Evolutionary conservation across 2,113 vertebrate species (phyloP), one percentile per base, ranked within the genome.

Genomic region (Festucalex cinctus): DNA sequence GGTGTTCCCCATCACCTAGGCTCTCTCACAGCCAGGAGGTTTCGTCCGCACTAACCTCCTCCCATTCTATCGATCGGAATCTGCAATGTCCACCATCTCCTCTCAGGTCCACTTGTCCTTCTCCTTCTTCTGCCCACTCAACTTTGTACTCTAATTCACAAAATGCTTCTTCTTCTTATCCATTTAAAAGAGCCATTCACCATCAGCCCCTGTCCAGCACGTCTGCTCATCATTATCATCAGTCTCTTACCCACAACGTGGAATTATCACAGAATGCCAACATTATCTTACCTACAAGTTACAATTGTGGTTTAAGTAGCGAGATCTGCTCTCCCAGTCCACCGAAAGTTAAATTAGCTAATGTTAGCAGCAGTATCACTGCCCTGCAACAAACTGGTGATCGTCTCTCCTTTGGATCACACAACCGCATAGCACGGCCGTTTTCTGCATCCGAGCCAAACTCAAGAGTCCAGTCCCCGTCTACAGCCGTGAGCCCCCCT

Each of bases 371-470:
- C 37, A 76, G 67, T 9, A 13, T 22, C 12, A 5, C 49, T 28
- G 39, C 7, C 9, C 24, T 22, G 12, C 73, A 76, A 1, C 76
- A 68, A 35, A 54, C 62, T 26, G 74, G 76, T 2, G 83, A 88
- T 49, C 22, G 75, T 20, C 73, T 84, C 32, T 83, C 79, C 79
- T 78, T 14, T 0, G 79, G 74, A 3, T 83, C 83, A 0, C 83
- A 85, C 82, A 91, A 89, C 65, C 86, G 88, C 0, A 82, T 90
- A 5, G 88, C 91, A 1, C 84, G 70, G 1, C 92, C 89, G 0
- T 92, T 93, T 64, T 88, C 91, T 0, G 81, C 89, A 0, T 94
- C 93, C 0, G 91, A 93, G 68, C 93, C 93, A 14, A 91, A 78
- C 78, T 94, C 92, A 5, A 78, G 92, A 24, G 91, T 88, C 2